Evolutionary conservation across 2,888 invertebrate species (phyloP), one percentile per base, ranked within the genome.

Genomic region (Blastobasis lacticolella): DNA sequence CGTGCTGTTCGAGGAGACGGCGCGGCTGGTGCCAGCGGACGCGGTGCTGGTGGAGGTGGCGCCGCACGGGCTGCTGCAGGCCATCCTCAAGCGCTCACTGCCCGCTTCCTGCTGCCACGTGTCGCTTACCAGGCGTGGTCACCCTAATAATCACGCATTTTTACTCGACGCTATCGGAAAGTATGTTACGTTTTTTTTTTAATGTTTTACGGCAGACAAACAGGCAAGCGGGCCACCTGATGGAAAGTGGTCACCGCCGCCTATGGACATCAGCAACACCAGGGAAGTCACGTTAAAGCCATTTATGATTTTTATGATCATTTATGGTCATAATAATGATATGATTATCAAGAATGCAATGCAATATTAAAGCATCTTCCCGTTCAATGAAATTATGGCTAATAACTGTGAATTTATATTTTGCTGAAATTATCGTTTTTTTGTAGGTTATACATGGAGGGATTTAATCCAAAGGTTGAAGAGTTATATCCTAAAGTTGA

Each of bases 31-130:
- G 49, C 96, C 96, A 0, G 83, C 90, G 8, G 92, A 95, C 66
- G 95, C 97, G 0, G 90, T 97, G 38, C 86, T 93, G 7, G 92
- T 97, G 50, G 97, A 97, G 78, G 92, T 97, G 54, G 97, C 97
- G 0, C 97, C 97, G 0, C 97, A 97, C 66, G 94, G 95, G 37
- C 89, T 97, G 10, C 89, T 97, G 53, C 97, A 97, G 75, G 94
- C 96, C 0, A 95, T 97, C 62, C 85, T 97, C 7, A 94, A 94
- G 67, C 89, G 95, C 47, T 93, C 95, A 0, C 75, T 97, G 38
- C 79, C 87, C 7, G 68, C 89, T 1, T 88, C 89, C 7, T 92
- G 93, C 57, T 89, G 80, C 1, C 92, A 94, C 65, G 86, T 96
- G 49, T 90, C 95, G 0, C 83, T 97, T 5, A 95, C 95, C 51